Conservation (phyloP, 2,113 vertebrate genomes). For the Psittacula cyanocephala region DNA sequence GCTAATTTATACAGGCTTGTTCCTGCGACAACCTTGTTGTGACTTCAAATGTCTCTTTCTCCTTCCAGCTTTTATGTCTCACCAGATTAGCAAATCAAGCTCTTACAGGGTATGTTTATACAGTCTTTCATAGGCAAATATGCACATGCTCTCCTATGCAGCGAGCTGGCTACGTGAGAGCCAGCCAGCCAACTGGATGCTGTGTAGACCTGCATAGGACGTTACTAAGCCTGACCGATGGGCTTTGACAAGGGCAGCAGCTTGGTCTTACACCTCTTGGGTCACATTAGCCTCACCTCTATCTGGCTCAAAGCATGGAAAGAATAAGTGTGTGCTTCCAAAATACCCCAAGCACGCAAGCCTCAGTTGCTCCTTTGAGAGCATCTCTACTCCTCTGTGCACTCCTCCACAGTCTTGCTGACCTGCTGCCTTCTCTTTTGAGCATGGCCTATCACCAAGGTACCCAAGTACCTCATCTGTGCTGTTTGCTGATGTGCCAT, state of each 20-base stretch:
- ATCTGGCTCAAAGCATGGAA: neutral
- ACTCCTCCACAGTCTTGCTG: neutral
- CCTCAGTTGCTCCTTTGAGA: neutral
- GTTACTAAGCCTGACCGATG: neutral
- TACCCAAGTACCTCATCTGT: neutral
- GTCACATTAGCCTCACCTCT: neutral
- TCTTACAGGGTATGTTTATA: neutral
- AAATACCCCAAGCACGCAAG: rapidly evolving
- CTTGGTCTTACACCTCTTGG: neutral
- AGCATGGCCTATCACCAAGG: neutral
- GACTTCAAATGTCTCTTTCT: neutral
- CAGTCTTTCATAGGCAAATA: neutral
- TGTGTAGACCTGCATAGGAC: neutral
- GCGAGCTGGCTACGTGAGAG: neutral
- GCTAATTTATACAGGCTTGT: neutral
- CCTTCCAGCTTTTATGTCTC: neutral
- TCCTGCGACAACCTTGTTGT: neutral
- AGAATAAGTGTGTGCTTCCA: neutral
- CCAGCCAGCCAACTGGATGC: neutral
- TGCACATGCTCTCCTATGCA: neutral
- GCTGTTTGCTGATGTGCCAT: neutral
- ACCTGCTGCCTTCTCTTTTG: neutral
- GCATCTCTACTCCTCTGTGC: neutral
- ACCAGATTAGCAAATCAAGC: neutral
- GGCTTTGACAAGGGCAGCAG: neutral